These are phyloP conservation scores for Oreochromis aureus DNA, from an alignment of 2,113 vertebrate genomes.

Conservation along the genomic window DNA sequence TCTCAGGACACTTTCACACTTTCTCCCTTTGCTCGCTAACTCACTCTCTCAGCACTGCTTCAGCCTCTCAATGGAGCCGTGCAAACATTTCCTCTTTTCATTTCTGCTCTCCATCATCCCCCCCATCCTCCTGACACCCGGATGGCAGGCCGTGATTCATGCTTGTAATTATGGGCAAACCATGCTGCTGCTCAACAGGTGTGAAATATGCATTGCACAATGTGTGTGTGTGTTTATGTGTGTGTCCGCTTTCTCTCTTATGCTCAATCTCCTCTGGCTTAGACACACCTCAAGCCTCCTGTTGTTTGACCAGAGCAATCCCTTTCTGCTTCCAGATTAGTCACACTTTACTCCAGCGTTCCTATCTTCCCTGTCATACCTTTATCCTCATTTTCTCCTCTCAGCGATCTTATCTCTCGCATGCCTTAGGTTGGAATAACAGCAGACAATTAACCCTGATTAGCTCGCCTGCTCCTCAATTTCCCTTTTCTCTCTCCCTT, in stretches of 20 bases:
- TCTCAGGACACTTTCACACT: neutral
- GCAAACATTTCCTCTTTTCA: constrained; percentile 4
- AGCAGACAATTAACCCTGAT: constrained; percentile 74
- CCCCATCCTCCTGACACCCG: constrained; percentile 28
- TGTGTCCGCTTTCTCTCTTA: neutral
- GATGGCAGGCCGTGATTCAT: constrained; percentile 52
- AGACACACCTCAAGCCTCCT: constrained; percentile 36
- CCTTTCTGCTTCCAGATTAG: neutral
- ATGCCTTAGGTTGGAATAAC: constrained; percentile 68
- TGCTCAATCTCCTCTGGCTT: neutral
- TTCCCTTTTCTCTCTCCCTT: constrained; percentile 7
- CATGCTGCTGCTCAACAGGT: constrained; percentile 69
- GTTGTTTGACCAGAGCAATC: neutral
- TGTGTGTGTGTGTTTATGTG: neutral
- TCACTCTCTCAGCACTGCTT: constrained; percentile 1
- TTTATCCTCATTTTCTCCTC: neutral
- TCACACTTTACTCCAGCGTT: neutral
- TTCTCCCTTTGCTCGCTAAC: neutral
- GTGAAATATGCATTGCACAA: constrained; percentile 60
- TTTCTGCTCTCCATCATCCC: constrained; percentile 24
- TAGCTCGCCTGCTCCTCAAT: constrained; percentile 49
- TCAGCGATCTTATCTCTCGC: constrained; percentile 46
- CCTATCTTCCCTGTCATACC: neutral
- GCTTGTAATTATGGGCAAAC: constrained; percentile 65
- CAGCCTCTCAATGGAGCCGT: neutral